A percentile compares a stretch with the other conserved stretches of the same genome.
phyloP scores from a whole-genome alignment of 2,113 vertebrate genomes.

The Lutjanus erythropterus region DNA sequence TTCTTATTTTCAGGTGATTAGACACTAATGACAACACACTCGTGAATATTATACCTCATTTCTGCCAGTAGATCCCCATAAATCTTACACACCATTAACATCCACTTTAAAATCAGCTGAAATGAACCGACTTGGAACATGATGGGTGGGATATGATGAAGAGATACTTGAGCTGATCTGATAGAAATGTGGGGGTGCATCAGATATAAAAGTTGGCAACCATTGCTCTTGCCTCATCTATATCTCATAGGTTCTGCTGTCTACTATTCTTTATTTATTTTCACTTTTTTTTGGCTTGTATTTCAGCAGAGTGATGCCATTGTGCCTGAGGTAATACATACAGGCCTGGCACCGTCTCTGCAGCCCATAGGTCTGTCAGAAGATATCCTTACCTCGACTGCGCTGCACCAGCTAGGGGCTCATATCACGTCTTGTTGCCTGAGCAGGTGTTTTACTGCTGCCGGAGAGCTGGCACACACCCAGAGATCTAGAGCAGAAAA shows the following conservation, averaged over 20 bases:
- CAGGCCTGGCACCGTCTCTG: conserved; percentile 20
- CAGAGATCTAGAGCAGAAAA: conserved; percentile 36
- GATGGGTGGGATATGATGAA: neutral
- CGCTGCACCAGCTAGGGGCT: conserved; percentile 32
- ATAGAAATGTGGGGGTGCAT: neutral
- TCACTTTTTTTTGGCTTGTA: neutral
- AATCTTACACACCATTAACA: no score
- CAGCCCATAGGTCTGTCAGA: conserved; percentile 14
- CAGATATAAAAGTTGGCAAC: neutral
- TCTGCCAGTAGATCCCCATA: no score
- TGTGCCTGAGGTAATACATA: conserved; percentile 17
- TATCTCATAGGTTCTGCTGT: neutral
- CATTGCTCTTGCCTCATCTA: neutral
- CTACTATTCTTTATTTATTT: neutral
- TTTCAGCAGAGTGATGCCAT: conserved; percentile 28
- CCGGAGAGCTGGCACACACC: conserved; percentile 46
- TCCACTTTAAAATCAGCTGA: neutral
- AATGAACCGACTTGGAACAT: neutral
- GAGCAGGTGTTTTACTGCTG: conserved; percentile 67
- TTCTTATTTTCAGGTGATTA: no score
- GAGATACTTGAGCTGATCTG: neutral
- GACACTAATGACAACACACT: no score
- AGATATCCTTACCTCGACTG: conserved; percentile 36
- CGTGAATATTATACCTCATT: no score
- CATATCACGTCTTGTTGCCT: conserved; percentile 31